Evolutionary conservation across 2,888 invertebrate species (phyloP), one percentile per base, ranked within the genome.

Genomic region (Margaritifera margaritifera): DNA sequence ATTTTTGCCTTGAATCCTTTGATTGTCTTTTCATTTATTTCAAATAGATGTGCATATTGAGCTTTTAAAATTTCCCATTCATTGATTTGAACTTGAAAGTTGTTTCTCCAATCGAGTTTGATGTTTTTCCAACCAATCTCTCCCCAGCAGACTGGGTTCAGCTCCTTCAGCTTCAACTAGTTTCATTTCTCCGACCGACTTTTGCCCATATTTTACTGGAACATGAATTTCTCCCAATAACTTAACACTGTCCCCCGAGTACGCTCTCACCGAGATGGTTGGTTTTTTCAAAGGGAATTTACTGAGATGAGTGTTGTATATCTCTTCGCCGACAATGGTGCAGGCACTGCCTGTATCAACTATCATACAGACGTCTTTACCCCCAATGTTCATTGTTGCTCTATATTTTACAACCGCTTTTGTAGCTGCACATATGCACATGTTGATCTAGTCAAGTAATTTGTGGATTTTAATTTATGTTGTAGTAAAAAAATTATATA

Each of bases 1-100:
- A 67, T 62, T 20, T 27, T 56, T 11, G 63, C 55, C n/a, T 42
- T 54, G 20, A 68, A 64, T n/a, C 65, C 69, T 55, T 64, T 51
- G 4, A 66, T 66, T 15, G 59, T 52, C 6, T n/a, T 11, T 8
- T 31, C 31, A 8, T 8, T 8, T 8, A 8, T 55, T 24, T 55
- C 18, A 55, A 55, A 55, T 24, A 55, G 22, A 55, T 55, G 55
- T 55, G 55, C n/a, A 55, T 55, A 55, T 15, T 55, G 22, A 22
- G 22, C 55, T 55, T 55, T 55, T 24, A 55, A n/a, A 24, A 8
- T 22, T 55, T 24, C n/a, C 6, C 55, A 24, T 55, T 55, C 24
- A 55, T 22, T 22, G 15, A 62, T 20, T 51, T 27, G 25, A 53
- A 22, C 51, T 62, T 62, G 51, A 27, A 65, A 65, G 2, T 58